Conservation (phyloP, 2,797 vertebrate genomes). For the Pitangus sulphuratus region DNA sequence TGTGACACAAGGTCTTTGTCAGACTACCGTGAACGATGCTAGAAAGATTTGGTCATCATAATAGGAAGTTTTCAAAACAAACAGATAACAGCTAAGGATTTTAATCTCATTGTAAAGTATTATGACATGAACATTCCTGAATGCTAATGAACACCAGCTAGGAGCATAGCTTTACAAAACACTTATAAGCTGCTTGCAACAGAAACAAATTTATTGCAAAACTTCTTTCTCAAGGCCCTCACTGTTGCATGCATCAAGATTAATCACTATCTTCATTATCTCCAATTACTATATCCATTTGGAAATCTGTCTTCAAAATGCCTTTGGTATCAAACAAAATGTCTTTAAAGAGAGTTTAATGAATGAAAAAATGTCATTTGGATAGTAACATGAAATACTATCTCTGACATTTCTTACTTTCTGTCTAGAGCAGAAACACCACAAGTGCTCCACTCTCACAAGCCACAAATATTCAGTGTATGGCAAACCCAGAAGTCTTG, state of each 20-base stretch:
- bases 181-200: neutral
- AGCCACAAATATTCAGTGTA: neutral
- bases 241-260: neutral
- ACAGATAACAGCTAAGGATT: neutral
- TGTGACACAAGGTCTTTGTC: neutral
- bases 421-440: neutral
- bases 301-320: neutral
- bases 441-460: neutral
- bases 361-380: neutral
- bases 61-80: neutral
- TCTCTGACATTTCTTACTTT: neutral
- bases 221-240: neutral
- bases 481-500: neutral
- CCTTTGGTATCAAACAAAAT: neutral
- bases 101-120: neutral
- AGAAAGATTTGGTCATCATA: neutral
- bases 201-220: neutral
- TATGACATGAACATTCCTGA: neutral
- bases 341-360: neutral
- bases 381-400: neutral
- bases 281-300: neutral
- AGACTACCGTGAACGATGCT: neutral
- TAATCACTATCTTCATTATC: neutral
- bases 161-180: neutral
- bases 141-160: neutral